Base-by-base conservation (phyloP, 2,797 vertebrate genomes). In the Leptatherina wallacei region DNA sequence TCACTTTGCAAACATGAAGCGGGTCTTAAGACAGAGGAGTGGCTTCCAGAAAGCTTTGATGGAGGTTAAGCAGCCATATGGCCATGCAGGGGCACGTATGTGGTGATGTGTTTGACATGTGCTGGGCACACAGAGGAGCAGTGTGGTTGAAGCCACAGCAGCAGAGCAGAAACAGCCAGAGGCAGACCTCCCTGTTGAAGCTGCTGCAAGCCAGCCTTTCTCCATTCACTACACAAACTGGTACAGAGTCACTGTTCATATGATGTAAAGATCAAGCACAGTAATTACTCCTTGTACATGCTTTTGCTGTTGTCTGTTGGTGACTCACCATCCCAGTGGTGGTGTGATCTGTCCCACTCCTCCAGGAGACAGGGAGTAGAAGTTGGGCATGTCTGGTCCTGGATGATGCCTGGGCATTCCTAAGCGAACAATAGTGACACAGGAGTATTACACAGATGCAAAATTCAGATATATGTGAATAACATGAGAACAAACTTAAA, bases 331-430 rank as follows among this genome's bases (percentile, higher is more conserved):
- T 95, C 98, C 97, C 81, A 99, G 94, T 63, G 97, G 97, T 78
- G 98, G 98, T 61, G 98, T 98, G 91, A 99, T 97, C 94, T 98
- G 98, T 73, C 98, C 98, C 40, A 99, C 96, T 75, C 96, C 96
- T 65, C 97, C 96, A 18, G 97, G 97, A 88, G 97, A 99, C 85
- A 99, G 94, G 13, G 98, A 95, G 93, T 99, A 99, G 92, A 98
- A 99, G 89, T 96, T 97, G 78, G 98, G 89, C 89, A 99, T 97
- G 90, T 99, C 98, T 71, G 96, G 96, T 90, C 97, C 97, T 2
- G 94, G 95, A 86, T 97, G 97, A 93, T 98, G 97, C 87, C 98
- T 96, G 70, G 93, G 95, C 96, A 99, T 97, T 94, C 97, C 98
- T 99, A 47, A 13, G 76, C 61, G 74, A 71, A 80, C 58, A 85